Base-by-base conservation (phyloP, 2,797 vertebrate species). In the Antrozous pallidus region DNA sequence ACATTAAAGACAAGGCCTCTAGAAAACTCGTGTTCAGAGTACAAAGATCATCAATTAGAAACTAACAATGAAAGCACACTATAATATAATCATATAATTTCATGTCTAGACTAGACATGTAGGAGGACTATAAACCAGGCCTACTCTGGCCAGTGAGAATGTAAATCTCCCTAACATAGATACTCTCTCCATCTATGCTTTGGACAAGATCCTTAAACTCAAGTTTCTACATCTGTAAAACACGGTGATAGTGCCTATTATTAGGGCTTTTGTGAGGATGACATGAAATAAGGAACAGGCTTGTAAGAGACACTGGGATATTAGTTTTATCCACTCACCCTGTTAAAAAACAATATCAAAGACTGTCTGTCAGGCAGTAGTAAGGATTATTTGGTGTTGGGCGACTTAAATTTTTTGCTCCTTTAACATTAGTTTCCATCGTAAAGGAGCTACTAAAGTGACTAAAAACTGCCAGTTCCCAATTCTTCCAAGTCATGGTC, bases 31-130 rank as follows among this genome's bases (percentile, higher is more conserved):
- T 14, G 31, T 74, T n/a, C 11, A 17, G 45, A 18, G 16, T 22
- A 83, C 33, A 42, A 18, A 18, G 10, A 14, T 18, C 11, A 3
- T 56, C 2, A 16, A 6, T 82, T 18, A 75, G 83, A 87, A 85
- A 88, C 45, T 67, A 36, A 80, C 31, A 18, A 14, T 28, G 11
- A 61, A 31, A 51, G 20, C 56, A n/a, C 18, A 28, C 17, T 16
- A 38, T 14, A 2, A 40, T 24, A 40, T 20, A 26, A 24, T 11
- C 36, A 49, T 6, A 28, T 1, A 13, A 26, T 6, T 73, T 47
- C 31, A n/a, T 8, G 26, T 31, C 8, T 28, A 13, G 10, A 65
- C 8, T 5, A 65, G 75, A 31, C 28, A 45, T 2, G 10, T 0
- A 22, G 63, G 18, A 86, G 58, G 56, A 77, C 56, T 4, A 18